Conservation (phyloP, 1,140 invertebrate species). For the Trichonephila clavipes region DNA sequence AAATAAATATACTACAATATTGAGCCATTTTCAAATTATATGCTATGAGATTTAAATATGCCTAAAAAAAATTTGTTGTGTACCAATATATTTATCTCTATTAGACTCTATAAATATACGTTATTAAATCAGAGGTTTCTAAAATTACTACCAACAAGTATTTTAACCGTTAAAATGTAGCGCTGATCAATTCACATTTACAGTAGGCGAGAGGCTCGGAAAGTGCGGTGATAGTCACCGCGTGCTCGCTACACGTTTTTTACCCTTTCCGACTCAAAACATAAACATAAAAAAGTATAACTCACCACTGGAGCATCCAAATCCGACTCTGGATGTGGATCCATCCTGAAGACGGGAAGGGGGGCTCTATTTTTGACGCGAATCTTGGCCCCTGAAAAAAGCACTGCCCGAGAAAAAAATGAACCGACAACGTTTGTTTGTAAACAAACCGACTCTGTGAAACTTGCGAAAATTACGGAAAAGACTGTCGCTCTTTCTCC, state of each 20-base stretch:
- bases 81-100: no score
- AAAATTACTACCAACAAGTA: no score
- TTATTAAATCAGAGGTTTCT: no score
- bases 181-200: no score
- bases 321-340: slow-evolving; percentile 88
- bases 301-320: slow-evolving; percentile 84
- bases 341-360: slow-evolving; percentile 90
- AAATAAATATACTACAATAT: no score
- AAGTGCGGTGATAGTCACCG: neutral
- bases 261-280: neutral
- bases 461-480: neutral
- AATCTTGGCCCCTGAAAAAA: slow-evolving; percentile 88
- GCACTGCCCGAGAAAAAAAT: slow-evolving; percentile 57
- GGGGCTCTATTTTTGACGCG: slow-evolving; percentile 93
- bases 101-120: no score
- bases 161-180: no score
- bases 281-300: slow-evolving; percentile 74
- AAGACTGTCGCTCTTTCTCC: neutral
- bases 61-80: no score
- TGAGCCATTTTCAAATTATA: no score
- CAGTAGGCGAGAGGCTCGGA: neutral
- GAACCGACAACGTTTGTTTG: neutral
- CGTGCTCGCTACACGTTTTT: neutral
- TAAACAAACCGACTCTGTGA: slow-evolving; percentile 30
- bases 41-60: no score